Evolutionary conservation across 2,797 vertebrate species (phyloP).

Genomic region (Nyctalus aviator): DNA sequence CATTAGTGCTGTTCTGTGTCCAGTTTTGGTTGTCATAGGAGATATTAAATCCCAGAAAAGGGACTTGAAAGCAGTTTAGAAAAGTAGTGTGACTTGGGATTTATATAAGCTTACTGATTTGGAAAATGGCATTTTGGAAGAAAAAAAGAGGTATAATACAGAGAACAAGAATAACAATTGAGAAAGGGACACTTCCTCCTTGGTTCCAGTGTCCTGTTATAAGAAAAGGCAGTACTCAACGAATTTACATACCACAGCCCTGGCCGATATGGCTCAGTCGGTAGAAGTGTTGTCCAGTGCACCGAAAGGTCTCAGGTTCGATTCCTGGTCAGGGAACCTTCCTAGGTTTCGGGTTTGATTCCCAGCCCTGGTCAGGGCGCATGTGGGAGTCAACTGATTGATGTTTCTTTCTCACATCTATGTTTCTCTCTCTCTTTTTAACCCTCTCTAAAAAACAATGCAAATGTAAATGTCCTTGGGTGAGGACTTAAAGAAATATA

Average conservation of each 20-base stretch:
- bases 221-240: not conserved
- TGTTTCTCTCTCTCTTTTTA: not conserved
- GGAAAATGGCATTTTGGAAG: slow-evolving; percentile 54
- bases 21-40: slow-evolving; percentile 57
- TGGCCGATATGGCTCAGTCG: not conserved
- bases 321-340: not conserved
- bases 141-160: not conserved
- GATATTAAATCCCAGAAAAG: slow-evolving; percentile 69
- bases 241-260: not conserved
- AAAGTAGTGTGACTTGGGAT: slow-evolving; percentile 54
- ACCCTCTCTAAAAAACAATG: not conserved
- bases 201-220: not conserved
- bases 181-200: not conserved
- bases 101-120: slow-evolving; percentile 48
- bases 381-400: not conserved
- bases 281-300: not conserved
- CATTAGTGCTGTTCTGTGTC: slow-evolving; percentile 78
- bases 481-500: not conserved
- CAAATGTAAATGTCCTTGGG: not conserved
- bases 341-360: not conserved
- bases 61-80: slow-evolving; percentile 65
- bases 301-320: not conserved
- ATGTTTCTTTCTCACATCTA: not conserved
- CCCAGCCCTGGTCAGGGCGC: not conserved
- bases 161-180: not conserved